Conservation (phyloP, 2,113 vertebrate species). For the Xiphorhynchus elegans region DNA sequence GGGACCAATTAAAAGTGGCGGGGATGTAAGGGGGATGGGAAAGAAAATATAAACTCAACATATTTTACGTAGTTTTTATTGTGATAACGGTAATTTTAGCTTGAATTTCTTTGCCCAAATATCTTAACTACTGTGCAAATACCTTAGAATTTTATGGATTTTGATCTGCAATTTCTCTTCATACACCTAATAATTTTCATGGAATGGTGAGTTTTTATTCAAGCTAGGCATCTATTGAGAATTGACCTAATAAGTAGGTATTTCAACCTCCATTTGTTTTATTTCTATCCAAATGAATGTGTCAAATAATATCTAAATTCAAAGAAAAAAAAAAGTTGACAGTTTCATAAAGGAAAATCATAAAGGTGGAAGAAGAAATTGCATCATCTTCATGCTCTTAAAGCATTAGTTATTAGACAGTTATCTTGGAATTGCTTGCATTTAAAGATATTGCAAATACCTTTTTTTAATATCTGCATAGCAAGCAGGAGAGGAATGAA, state of each 20-base stretch:
- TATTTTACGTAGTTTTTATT: not conserved
- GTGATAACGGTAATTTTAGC: not conserved
- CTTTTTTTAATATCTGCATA: not conserved
- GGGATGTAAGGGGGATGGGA: accelerated
- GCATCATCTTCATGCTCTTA: not conserved
- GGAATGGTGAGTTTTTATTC: not conserved
- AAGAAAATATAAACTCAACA: not conserved
- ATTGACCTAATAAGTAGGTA: not conserved
- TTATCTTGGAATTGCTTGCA: not conserved
- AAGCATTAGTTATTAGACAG: not conserved
- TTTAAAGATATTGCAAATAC: too few species aligned
- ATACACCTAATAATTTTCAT: not conserved
- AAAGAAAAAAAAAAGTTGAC: not conserved
- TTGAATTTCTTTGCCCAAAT: slow-evolving; percentile 14
- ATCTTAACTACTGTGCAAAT: not conserved
- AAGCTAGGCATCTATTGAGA: not conserved
- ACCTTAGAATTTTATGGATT: not conserved
- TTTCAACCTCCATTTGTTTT: not conserved
- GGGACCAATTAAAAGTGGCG: not conserved
- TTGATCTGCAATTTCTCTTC: not conserved
- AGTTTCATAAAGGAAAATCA: not conserved
- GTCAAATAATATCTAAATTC: not conserved
- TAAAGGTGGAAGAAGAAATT: not conserved
- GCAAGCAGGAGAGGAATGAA: not conserved
- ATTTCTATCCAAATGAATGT: not conserved